phyloP scores from a whole-genome alignment of 35 echinoderm and acorn worm species.

The Holothuria glaberrima region DNA sequence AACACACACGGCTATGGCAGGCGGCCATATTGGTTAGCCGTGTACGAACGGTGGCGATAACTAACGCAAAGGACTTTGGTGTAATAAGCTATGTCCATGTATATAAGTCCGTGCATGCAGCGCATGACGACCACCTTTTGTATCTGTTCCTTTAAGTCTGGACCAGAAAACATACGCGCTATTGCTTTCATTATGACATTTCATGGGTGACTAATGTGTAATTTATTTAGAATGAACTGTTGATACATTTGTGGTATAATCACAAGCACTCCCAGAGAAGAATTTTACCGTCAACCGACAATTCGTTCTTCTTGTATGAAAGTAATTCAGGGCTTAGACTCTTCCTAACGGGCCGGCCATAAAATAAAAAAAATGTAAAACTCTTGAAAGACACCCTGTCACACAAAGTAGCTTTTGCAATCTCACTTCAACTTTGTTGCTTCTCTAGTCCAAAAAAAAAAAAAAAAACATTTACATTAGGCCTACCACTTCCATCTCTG shows the following conservation, averaged over 20 bases:
- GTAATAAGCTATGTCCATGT: too few species aligned
- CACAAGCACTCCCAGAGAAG: slow-evolving; percentile 50
- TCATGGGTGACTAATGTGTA: slow-evolving; percentile 52
- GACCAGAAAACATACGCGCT: slow-evolving; percentile 57
- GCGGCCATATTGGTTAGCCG: too few species aligned
- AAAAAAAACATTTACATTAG: not conserved
- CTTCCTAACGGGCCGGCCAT: slow-evolving; percentile 33
- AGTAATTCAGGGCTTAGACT: not conserved
- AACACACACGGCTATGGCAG: too few species aligned
- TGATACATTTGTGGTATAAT: slow-evolving; percentile 35
- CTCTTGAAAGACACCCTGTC: slow-evolving; percentile 51
- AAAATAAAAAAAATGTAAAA: slow-evolving; percentile 16
- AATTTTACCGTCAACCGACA: slow-evolving; percentile 37
- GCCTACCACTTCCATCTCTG: not conserved
- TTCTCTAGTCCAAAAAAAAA: slow-evolving; percentile 15
- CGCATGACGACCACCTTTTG: not conserved
- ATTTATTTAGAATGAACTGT: slow-evolving; percentile 28
- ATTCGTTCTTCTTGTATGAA: slow-evolving; percentile 12
- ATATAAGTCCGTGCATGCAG: too few species aligned
- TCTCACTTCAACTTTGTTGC: slow-evolving; percentile 24
- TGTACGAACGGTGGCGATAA: too few species aligned
- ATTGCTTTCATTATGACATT: slow-evolving; percentile 57
- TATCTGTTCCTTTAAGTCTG: slow-evolving; percentile 53
- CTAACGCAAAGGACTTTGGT: too few species aligned
- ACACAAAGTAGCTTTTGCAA: too few species aligned